These are phyloP conservation scores for Picathartes gymnocephalus DNA, from an alignment of 2,113 vertebrate genomes.

Conservation along the genomic window DNA sequence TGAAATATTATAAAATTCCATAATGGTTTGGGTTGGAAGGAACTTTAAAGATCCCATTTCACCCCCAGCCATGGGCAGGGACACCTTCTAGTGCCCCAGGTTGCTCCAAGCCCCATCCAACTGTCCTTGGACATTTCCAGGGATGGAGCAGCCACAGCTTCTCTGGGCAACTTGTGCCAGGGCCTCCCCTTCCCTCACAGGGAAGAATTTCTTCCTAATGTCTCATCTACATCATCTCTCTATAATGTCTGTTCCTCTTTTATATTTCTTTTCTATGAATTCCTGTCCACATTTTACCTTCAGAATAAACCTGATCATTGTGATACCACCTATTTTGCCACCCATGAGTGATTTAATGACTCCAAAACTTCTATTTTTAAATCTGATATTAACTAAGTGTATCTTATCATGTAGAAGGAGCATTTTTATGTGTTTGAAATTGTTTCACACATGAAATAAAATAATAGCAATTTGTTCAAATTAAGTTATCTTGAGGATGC, in stretches of 20 bases:
- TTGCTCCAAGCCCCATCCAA: accelerated
- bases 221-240: background rate
- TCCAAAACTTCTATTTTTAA: background rate
- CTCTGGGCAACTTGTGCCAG: background rate
- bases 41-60: accelerated
- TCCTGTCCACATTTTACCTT: background rate
- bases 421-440: background rate
- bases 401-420: background rate
- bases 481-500: background rate
- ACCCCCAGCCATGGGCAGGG: background rate
- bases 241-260: background rate
- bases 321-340: background rate
- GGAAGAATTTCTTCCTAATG: background rate
- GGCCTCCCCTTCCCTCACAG: accelerated
- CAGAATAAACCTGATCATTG: background rate
- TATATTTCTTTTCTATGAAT: background rate
- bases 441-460: background rate
- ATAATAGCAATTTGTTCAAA: background rate
- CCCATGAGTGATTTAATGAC: background rate
- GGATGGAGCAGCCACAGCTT: background rate
- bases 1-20: background rate
- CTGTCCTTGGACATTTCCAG: background rate
- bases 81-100: background rate
- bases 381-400: background rate
- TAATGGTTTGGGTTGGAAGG: background rate